Base-by-base conservation (phyloP, 35 echinoderm and acorn worm species). In the Eucidaris tribuloides region DNA sequence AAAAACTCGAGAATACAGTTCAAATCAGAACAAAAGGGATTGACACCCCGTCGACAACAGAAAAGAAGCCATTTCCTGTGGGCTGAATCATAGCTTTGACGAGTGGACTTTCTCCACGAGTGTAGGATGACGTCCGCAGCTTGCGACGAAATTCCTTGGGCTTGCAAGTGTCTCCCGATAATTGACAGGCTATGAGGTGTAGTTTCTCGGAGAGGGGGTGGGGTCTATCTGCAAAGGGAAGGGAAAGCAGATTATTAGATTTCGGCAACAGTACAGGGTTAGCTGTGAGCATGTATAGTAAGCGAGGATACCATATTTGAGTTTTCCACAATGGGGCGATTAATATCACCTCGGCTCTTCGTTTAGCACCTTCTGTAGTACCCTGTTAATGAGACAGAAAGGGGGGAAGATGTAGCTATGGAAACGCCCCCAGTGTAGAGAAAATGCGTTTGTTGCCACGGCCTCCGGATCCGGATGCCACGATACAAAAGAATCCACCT, bases 381-480 rank as follows among this genome's bases (percentile, higher is more conserved):
- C 46, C 62, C 62, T 86, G 5, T n/a, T 37, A 38, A 86, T 57
- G 41, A 48, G 64, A 38, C 24, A 45, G 32, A 45, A 64, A 17
- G 63, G 43, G 11, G 31, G 62, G 49, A 33, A 70, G n/a, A n/a
- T n/a, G n/a, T n/a, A n/a, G n/a, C n/a, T n/a, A n/a, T n/a, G n/a
- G n/a, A n/a, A n/a, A n/a, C 42, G 40, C 62, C 7, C 76, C 30
- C 42, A 94, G 45, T 89, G 50, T 70, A 84, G 44, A 27, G 25
- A 84, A 30, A 89, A 82, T 25, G 65, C 91, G 76, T 94, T 86
- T 46, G 89, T 57, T 50, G 58, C 80, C 46, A 77, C 49, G 32
- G 85, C 85, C 13, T 55, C 1, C 29, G 85, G 91, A 48, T 94
- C 85, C 5, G 85, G 85, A 60, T 89, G 79, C 92, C 92, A 94